phyloP scores from a whole-genome alignment of 2,797 vertebrate species.

The Nasua narica region DNA sequence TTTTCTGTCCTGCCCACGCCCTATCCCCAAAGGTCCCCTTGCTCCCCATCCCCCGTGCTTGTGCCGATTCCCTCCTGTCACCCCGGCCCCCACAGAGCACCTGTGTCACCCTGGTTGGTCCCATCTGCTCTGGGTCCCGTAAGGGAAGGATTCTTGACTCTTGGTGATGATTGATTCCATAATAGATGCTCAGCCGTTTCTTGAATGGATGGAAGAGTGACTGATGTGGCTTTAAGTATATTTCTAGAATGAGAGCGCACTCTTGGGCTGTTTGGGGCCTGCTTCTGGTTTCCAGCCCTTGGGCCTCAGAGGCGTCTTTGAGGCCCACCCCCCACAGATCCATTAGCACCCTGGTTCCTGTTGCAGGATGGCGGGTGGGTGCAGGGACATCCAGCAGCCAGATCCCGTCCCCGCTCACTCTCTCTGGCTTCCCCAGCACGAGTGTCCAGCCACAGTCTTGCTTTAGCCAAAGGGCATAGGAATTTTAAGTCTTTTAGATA shows the following conservation, averaged over 20 bases:
- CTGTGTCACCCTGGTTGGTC: rapidly evolving
- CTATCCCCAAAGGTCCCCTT: background rate
- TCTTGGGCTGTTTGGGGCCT: background rate
- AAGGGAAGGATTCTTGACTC: background rate
- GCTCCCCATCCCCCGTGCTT: background rate
- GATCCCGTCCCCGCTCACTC: rapidly evolving
- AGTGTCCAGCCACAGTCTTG: background rate
- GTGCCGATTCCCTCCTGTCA: background rate
- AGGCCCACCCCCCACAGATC: background rate
- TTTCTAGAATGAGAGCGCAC: background rate
- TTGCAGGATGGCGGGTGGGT: too few relatives aligned
- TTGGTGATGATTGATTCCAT: too few relatives aligned
- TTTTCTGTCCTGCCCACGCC: background rate
- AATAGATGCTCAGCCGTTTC: too few relatives aligned
- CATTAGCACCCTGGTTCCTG: background rate
- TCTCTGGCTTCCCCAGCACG: rapidly evolving
- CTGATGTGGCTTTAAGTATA: background rate
- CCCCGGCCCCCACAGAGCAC: background rate
- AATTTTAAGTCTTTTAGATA: background rate
- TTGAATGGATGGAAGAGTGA: rapidly evolving
- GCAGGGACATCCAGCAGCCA: background rate
- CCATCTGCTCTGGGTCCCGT: background rate
- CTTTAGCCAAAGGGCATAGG: background rate
- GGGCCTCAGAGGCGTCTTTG: rapidly evolving
- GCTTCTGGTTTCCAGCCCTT: background rate